Percentiles rank a stretch among this genome's conserved stretches.
These are phyloP conservation scores for Apostichopus parvimensis DNA, from an alignment of 35 echinoderm and acorn worm genomes.

Conservation along the genomic window DNA sequence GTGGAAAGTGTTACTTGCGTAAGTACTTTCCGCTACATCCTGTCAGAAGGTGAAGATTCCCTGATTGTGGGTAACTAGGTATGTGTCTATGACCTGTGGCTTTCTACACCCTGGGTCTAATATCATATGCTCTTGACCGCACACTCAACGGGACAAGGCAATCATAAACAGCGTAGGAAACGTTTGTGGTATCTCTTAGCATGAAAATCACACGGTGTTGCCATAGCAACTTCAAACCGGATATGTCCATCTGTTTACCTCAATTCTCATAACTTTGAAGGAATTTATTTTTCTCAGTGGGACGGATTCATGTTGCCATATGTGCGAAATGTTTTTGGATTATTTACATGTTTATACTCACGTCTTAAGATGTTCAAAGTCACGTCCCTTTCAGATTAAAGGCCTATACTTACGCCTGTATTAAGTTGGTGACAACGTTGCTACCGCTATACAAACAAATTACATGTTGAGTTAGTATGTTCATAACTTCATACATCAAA, in stretches of 20 bases:
- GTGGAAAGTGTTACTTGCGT: too few relatives aligned
- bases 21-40: too few relatives aligned
- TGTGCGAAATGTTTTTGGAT: neutral
- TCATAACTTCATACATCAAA: too few relatives aligned
- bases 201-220: neutral
- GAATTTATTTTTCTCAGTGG: neutral
- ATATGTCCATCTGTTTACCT: constrained; percentile 18
- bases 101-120: constrained; percentile 13
- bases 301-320: neutral
- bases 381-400: too few relatives aligned
- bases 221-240: constrained; percentile 21
- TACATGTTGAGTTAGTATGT: too few relatives aligned
- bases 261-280: neutral
- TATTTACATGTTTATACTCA: too few relatives aligned
- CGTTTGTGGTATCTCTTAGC: constrained; percentile 30
- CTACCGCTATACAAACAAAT: too few relatives aligned
- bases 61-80: constrained; percentile 5
- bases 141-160: constrained; percentile 22
- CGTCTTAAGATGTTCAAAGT: too few relatives aligned
- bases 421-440: too few relatives aligned
- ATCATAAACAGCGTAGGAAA: constrained; percentile 14
- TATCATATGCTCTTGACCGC: constrained; percentile 35
- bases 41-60: neutral
- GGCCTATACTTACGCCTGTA: too few relatives aligned
- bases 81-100: constrained; percentile 40